phyloP scores from a whole-genome alignment of 2,888 invertebrate genomes.

The Willowsia nigromaculata region DNA sequence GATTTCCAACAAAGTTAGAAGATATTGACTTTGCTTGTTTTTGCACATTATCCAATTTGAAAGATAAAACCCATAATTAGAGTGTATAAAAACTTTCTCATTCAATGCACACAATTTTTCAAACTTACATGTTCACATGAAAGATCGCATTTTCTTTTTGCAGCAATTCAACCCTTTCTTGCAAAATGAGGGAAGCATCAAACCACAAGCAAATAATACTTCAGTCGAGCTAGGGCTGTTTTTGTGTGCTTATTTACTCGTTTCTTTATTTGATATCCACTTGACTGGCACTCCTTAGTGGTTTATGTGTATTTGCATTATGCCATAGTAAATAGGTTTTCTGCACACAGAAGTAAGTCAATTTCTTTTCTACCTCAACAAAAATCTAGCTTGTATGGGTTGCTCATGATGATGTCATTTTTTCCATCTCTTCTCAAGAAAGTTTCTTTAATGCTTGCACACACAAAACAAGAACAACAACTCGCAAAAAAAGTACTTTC shows the following conservation, averaged over 20 bases:
- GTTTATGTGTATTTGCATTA: conserved; percentile 26
- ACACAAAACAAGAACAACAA: conserved; percentile 34
- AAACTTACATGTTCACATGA: background rate
- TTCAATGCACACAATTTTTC: background rate
- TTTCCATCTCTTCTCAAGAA: background rate
- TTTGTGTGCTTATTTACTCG: conserved; percentile 4
- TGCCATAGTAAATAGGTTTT: conserved; percentile 16
- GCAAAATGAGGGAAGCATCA: background rate
- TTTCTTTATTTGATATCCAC: conserved; percentile 33
- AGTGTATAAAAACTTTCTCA: background rate
- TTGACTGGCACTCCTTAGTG: conserved; percentile 17
- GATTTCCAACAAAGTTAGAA: background rate
- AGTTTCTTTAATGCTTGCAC: conserved; percentile 10
- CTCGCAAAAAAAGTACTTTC: conserved; percentile 11
- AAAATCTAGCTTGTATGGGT: background rate
- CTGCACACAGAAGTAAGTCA: background rate
- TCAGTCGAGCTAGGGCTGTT: background rate
- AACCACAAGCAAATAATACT: conserved; percentile 7
- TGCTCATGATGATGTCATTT: conserved; percentile 25
- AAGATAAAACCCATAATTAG: conserved; percentile 6
- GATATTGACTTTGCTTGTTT: background rate
- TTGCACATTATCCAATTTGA: background rate
- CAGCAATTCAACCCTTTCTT: background rate
- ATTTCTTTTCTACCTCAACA: conserved; percentile 14
- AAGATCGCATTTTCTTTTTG: background rate